Evolutionary conservation across 2,797 vertebrate species (phyloP).

Genomic region (Eulemur coronatus): DNA sequence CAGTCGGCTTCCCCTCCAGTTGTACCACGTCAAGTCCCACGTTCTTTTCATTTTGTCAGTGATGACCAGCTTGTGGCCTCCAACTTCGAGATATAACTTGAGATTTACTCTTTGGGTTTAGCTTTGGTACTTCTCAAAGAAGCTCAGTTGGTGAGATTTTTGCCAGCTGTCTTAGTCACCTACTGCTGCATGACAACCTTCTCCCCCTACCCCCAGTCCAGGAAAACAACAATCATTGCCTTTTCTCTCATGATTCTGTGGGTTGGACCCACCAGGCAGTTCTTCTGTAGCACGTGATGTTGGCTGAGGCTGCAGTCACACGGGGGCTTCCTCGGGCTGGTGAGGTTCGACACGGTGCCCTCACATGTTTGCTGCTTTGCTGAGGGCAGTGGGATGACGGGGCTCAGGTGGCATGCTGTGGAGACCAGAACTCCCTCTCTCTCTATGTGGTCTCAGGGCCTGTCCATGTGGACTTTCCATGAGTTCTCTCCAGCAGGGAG

Average conservation of each 20-base stretch:
- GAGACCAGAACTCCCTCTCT: neutral
- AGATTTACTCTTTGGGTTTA: neutral
- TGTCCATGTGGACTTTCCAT: rapidly evolving
- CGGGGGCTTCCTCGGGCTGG: neutral
- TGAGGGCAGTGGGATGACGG: neutral
- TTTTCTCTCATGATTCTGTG: neutral
- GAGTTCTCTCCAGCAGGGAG: neutral
- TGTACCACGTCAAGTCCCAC: neutral
- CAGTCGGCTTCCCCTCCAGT: neutral
- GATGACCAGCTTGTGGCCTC: too few relatives aligned
- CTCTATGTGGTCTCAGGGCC: neutral
- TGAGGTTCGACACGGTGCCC: rapidly evolving
- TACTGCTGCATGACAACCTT: neutral
- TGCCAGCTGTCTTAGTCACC: neutral
- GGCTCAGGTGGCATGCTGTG: neutral
- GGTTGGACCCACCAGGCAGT: neutral
- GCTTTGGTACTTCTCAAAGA: neutral
- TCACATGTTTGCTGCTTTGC: neutral
- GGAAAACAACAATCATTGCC: neutral
- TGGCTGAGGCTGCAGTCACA: neutral
- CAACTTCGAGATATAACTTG: neutral
- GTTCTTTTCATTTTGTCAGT: neutral
- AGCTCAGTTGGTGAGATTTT: neutral
- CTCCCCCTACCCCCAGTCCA: neutral
- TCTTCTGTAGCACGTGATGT: neutral